Conservation (phyloP, 2,888 invertebrate species). For the Eupelmus urozonus region DNA sequence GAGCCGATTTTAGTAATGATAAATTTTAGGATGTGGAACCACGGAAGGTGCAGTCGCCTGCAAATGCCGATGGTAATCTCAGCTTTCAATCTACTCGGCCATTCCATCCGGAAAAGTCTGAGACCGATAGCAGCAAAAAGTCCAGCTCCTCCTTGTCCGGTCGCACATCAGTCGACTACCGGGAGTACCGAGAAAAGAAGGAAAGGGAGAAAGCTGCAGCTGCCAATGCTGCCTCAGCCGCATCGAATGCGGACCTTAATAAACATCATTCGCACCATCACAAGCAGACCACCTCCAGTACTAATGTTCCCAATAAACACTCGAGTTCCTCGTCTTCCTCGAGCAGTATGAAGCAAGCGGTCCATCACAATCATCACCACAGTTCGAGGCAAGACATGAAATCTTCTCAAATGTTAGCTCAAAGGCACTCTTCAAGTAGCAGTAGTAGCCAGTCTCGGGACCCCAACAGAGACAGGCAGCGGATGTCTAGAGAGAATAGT, state of each 20-base stretch:
- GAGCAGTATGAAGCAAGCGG: slow-evolving; percentile 66
- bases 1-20: not conserved
- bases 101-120: slow-evolving; percentile 67
- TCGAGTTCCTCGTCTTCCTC: slow-evolving; percentile 63
- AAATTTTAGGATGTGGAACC: slow-evolving; percentile 71
- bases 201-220: slow-evolving; percentile 78
- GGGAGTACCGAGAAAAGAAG: slow-evolving; percentile 81
- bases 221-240: slow-evolving; percentile 44
- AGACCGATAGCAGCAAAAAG: slow-evolving; percentile 70
- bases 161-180: slow-evolving; percentile 79
- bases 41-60: slow-evolving; percentile 71
- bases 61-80: slow-evolving; percentile 62
- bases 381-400: slow-evolving; percentile 67
- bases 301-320: slow-evolving; percentile 72
- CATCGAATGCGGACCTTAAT: slow-evolving; percentile 61
- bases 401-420: slow-evolving; percentile 50
- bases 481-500: slow-evolving; percentile 66
- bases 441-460: slow-evolving; percentile 63
- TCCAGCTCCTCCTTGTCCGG: slow-evolving; percentile 67
- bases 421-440: slow-evolving; percentile 52
- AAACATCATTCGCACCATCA: slow-evolving; percentile 72
- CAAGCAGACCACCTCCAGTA: slow-evolving; percentile 64
- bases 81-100: slow-evolving; percentile 69
- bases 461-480: slow-evolving; percentile 64
- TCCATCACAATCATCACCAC: slow-evolving; percentile 72